Evolutionary conservation across 1,140 invertebrate genomes (phyloP), one percentile per base, ranked within the genome.

Genomic region (Myzus persicae): DNA sequence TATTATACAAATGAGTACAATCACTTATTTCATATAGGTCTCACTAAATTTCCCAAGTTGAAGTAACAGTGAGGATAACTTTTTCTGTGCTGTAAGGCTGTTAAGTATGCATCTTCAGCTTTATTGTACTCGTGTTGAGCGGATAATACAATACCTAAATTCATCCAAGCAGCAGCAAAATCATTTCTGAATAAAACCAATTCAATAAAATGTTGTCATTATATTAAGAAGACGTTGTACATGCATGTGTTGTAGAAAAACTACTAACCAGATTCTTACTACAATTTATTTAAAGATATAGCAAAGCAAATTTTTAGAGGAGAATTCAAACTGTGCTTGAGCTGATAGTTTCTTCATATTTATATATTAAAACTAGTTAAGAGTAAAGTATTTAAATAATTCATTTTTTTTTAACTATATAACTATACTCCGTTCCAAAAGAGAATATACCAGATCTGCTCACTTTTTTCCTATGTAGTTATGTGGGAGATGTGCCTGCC

Each of bases 141-240:
- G 7, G 98, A 97, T 94, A 99, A 96, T 85, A 99, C 97, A 94
- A 99, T 99, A 26, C 98, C 99, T 40, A 99, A 96, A 96, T 99
- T 99, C 98, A 99, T 99, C 98, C 98, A 99, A 6, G 98, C 99
- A 31, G 98, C 97, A 14, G 99, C 97, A 96, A 99, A 99, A 94
- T 98, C 97, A 90, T 97, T 96, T 94, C 98, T 98, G 94, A 90
- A 95, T 22, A 9, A 1, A 48, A 88, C 40, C 4, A 94, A 91
- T 54, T 44, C 7, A n/a, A 87, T 46, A n/a, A 1, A 82, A 67
- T 67, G 18, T 67, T 31, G 4, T 31, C 31, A 67, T 67, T 67
- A 67, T 67, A 67, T 26, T 59, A n/a, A 31, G 11, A 67, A 1
- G 59, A 67, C 31, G 26, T 31, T n/a, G 31, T 14, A 59, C 54